Evolutionary conservation across 2,888 invertebrate species (phyloP).

Genomic region (Ypsolopha sequella): DNA sequence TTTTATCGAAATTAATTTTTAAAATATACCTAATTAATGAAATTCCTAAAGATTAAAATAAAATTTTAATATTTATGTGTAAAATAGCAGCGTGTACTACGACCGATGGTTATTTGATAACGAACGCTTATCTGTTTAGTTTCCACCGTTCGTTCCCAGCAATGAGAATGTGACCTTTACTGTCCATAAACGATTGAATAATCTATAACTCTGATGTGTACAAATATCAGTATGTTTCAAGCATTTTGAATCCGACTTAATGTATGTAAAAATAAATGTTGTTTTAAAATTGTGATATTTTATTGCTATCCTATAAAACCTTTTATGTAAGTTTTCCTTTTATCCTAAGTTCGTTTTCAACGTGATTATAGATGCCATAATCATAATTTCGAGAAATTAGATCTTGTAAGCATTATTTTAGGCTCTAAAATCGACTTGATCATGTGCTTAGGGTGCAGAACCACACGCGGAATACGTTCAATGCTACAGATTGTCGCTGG

Average conservation of each 20-base stretch:
- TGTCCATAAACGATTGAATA: constrained; percentile 61
- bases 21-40: constrained; percentile 60
- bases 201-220: constrained; percentile 62
- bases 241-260: constrained; percentile 71
- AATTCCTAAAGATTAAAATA: constrained; percentile 64
- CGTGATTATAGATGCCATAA: too few species aligned
- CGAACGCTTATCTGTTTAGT: constrained; percentile 48
- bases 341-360: too few species aligned
- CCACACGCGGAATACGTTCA: too few species aligned
- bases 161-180: constrained; percentile 55
- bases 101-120: constrained; percentile 40
- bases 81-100: constrained; percentile 51
- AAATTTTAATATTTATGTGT: constrained; percentile 64
- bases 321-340: too few species aligned
- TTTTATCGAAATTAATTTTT: constrained; percentile 64
- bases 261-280: constrained; percentile 72
- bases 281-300: constrained; percentile 64
- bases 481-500: too few species aligned
- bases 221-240: constrained; percentile 68
- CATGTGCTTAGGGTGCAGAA: too few species aligned
- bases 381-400: too few species aligned
- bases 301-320: constrained; percentile 9
- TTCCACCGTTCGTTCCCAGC: constrained; percentile 38
- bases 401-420: too few species aligned
- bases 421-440: too few species aligned